Evolutionary conservation across 2,113 vertebrate genomes (phyloP).

Genomic region (Hemiscyllium ocellatum): DNA sequence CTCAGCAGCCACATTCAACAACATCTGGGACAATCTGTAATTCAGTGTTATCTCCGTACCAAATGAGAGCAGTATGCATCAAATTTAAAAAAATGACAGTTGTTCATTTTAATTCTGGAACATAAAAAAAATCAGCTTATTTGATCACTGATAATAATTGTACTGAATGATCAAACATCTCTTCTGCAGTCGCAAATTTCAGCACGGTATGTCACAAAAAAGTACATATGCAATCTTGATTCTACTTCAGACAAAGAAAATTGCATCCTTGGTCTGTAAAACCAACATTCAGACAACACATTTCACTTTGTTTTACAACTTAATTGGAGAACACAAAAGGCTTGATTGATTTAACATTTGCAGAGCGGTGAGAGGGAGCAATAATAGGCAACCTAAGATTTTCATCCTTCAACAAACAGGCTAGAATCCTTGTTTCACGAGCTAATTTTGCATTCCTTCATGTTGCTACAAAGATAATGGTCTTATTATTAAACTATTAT

Average conservation of each 20-base stretch:
- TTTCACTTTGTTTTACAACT: conserved; percentile 17
- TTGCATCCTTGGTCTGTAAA: neutral
- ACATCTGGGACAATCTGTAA: conserved; percentile 8
- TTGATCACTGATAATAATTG: conserved; percentile 15
- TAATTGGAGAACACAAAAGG: neutral
- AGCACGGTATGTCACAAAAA: conserved; percentile 51
- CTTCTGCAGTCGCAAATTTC: neutral
- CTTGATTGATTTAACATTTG: neutral
- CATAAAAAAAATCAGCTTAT: neutral
- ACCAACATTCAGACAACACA: conserved; percentile 10
- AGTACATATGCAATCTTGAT: conserved; percentile 42
- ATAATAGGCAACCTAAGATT: neutral
- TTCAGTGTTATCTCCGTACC: conserved; percentile 1
- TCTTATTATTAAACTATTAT: neutral
- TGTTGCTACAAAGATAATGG: neutral
- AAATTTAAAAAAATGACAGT: neutral
- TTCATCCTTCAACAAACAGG: neutral
- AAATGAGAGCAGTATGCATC: neutral
- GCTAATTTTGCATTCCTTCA: neutral
- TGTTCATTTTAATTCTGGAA: neutral
- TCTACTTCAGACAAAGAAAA: neutral
- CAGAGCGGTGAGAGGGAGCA: neutral
- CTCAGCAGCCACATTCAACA: conserved; percentile 26
- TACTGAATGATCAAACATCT: conserved; percentile 23
- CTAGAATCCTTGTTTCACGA: neutral